These are phyloP conservation scores for Trichonephila inaurata DNA, from an alignment of 1,140 invertebrate species.

Conservation along the genomic window DNA sequence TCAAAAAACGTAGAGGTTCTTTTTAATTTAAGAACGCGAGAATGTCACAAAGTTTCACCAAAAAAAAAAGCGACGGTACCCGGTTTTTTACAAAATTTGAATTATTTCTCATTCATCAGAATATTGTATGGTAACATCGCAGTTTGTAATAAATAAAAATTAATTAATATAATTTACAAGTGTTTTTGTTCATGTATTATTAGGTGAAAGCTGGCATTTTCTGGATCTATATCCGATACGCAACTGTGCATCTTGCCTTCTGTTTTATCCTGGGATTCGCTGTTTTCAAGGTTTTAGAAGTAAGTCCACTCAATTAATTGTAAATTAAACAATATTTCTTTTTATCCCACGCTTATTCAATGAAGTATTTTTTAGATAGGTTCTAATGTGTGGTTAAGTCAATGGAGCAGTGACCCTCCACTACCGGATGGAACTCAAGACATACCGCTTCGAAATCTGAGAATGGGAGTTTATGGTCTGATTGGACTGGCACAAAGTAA, in stretches of 20 bases:
- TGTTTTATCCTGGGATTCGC: not conserved
- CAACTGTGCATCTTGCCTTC: not conserved
- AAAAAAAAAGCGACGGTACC: no score
- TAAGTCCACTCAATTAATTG: not conserved
- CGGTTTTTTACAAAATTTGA: no score
- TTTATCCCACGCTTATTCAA: not conserved
- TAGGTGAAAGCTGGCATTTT: not conserved
- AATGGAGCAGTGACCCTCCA: constrained; percentile 63
- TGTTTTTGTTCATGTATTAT: not conserved
- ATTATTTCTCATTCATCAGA: no score
- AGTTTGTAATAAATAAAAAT: no score
- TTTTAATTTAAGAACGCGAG: no score
- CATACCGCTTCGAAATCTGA: constrained; percentile 49
- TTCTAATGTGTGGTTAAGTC: constrained; percentile 71
- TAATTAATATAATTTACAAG: no score
- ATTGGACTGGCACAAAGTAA: constrained; percentile 66
- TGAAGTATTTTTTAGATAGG: constrained; percentile 12
- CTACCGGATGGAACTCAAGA: constrained; percentile 68
- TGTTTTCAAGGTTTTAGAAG: not conserved
- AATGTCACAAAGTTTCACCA: no score
- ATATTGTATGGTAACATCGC: no score
- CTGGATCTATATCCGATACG: not conserved
- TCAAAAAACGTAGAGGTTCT: no score
- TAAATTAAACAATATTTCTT: not conserved
- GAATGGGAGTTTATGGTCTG: constrained; percentile 55